Evolutionary conservation across 2,888 invertebrate genomes (phyloP).

Genomic region (Rhorus exstirpatorius): DNA sequence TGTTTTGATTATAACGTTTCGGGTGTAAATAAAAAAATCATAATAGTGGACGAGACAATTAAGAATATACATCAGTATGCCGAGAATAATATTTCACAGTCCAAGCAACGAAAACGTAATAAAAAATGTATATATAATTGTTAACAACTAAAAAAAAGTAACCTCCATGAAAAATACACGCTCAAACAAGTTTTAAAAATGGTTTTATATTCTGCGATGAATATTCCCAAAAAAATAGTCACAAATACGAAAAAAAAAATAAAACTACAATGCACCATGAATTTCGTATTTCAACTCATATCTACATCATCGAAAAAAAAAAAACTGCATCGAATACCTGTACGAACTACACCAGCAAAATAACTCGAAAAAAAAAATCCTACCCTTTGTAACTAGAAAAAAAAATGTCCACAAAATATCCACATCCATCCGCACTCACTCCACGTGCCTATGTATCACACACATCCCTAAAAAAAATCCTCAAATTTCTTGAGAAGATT

Average conservation of each 20-base stretch:
- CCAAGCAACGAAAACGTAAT: too few relatives aligned
- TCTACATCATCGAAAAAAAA: background rate
- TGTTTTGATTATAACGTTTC: too few relatives aligned
- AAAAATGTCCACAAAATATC: background rate
- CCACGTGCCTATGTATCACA: background rate
- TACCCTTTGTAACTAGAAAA: background rate
- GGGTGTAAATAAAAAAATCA: too few relatives aligned
- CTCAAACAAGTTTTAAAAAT: too few relatives aligned
- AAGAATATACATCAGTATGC: too few relatives aligned
- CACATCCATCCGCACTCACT: background rate
- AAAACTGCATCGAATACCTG: background rate
- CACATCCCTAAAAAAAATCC: slow-evolving; percentile 37
- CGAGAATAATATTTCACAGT: too few relatives aligned
- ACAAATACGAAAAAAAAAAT: background rate
- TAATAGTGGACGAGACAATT: too few relatives aligned
- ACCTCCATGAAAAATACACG: too few relatives aligned
- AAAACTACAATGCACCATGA: background rate
- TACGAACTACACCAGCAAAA: background rate
- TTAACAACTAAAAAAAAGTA: too few relatives aligned
- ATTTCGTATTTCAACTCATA: background rate
- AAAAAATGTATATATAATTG: too few relatives aligned
- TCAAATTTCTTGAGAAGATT: slow-evolving; percentile 42
- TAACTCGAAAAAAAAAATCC: background rate
- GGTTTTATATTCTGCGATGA: too few relatives aligned
- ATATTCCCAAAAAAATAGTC: background rate